These are phyloP conservation scores for Anabacerthia variegaticeps DNA, from an alignment of 2,797 vertebrate species.

Conservation along the genomic window DNA sequence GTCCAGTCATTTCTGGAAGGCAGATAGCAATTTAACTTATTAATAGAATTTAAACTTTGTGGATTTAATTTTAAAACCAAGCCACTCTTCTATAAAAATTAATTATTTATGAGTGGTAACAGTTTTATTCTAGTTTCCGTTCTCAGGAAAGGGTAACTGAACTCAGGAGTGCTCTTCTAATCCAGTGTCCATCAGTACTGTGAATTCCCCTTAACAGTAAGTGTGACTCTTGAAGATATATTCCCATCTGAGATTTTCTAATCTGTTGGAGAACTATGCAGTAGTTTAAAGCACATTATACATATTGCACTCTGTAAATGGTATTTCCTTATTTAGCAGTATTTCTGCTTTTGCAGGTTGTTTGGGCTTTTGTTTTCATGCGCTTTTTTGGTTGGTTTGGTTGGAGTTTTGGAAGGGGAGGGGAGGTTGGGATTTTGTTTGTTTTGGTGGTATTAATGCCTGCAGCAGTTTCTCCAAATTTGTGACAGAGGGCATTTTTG, in stretches of 20 bases:
- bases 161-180: conserved; percentile 58
- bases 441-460: background rate
- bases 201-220: conserved; percentile 38
- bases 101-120: conserved; percentile 15
- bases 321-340: background rate
- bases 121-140: conserved; percentile 29
- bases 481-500: background rate
- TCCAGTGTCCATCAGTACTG: background rate
- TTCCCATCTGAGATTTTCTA: conserved; percentile 4
- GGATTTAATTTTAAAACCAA: conserved; percentile 12
- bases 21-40: background rate
- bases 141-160: conserved; percentile 55
- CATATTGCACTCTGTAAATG: background rate
- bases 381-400: background rate
- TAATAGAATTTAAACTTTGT: background rate
- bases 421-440: background rate
- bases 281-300: background rate
- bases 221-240: conserved; percentile 3
- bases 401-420: accelerated
- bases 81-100: background rate
- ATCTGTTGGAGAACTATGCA: background rate
- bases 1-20: background rate
- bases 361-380: background rate
- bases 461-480: background rate
- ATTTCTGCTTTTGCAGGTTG: conserved; percentile 3